Evolutionary conservation across 2,797 vertebrate species (phyloP), one percentile per base, ranked within the genome.

Genomic region (Sebastes vulpes): DNA sequence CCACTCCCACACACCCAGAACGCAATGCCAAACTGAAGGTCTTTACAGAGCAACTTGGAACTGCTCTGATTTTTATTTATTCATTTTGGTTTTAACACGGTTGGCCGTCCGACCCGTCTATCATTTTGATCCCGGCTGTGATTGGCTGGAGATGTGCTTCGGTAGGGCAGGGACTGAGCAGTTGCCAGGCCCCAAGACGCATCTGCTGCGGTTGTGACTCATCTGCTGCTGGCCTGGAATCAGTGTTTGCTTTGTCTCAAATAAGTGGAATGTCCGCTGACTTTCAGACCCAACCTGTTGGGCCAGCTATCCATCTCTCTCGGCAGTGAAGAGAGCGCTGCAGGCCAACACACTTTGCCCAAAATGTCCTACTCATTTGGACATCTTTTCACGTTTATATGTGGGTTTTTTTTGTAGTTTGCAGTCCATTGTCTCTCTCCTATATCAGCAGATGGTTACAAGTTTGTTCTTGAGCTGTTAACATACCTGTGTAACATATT

Each of bases 281-380:
- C 82, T 89, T 90, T 91, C 85, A 92, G 72, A 93, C 75, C 77
- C 75, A 85, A 94, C 91, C 92, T 90, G 93, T 93, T 82, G 12
- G 66, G 64, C 88, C 76, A 28, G 90, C 60, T 50, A 11, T 58
- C 59, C 56, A 11, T 48, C 66, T 65, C 11, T 67, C 25, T 32
- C 18, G 21, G 75, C 50, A 8, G 72, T 18, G 21, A 72, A 50
- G 26, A 29, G 21, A 61, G 20, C 2, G 1, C 72, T 63, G 59
- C 31, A 61, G 57, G 7, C 65, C 31, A 53, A 69, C 32, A 20
- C 1, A 4, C n/a, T 65, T 60, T 68, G 57, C 67, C 63, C 23
- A 52, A 53, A 69, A 38, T 21, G 12, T 28, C 9, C 11, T 4
- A 1, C 46, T 58, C 25, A 50, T 18, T 71, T 66, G 4, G 46